These are phyloP conservation scores for Phalloptychus januarius DNA, from an alignment of 2,797 vertebrate species.

Conservation along the genomic window DNA sequence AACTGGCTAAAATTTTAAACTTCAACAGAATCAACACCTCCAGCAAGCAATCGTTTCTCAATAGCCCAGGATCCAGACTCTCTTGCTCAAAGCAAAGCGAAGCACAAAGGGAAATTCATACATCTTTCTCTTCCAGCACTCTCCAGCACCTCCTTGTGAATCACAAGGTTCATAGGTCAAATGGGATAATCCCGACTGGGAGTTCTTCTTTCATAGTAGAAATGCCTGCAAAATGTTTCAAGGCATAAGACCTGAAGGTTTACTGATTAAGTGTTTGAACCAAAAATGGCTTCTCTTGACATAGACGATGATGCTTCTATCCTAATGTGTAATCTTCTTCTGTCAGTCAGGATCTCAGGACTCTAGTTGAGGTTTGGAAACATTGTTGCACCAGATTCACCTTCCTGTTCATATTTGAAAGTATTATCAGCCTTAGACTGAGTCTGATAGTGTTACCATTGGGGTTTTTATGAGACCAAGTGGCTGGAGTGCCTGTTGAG, in stretches of 20 bases:
- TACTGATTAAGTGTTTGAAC: background rate
- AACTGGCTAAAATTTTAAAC: too few relatives aligned
- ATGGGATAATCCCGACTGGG: background rate
- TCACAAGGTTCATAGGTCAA: background rate
- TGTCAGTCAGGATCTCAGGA: background rate
- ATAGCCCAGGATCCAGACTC: too few relatives aligned
- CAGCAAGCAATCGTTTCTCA: too few relatives aligned
- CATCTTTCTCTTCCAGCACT: background rate
- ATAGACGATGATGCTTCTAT: background rate
- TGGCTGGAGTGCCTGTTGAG: background rate
- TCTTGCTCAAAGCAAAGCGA: too few relatives aligned
- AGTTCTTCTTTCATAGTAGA: background rate
- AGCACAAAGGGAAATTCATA: background rate
- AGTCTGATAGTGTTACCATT: background rate
- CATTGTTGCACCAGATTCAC: background rate
- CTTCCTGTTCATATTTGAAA: background rate
- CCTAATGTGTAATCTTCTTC: background rate
- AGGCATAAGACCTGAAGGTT: background rate
- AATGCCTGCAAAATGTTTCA: background rate
- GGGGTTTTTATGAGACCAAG: background rate
- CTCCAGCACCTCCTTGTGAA: background rate
- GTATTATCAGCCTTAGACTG: background rate
- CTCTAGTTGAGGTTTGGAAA: background rate
- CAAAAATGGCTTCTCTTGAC: background rate
- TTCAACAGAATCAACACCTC: too few relatives aligned